These are phyloP conservation scores for Heliothis virescens DNA, from an alignment of 1,140 invertebrate species.

Conservation along the genomic window DNA sequence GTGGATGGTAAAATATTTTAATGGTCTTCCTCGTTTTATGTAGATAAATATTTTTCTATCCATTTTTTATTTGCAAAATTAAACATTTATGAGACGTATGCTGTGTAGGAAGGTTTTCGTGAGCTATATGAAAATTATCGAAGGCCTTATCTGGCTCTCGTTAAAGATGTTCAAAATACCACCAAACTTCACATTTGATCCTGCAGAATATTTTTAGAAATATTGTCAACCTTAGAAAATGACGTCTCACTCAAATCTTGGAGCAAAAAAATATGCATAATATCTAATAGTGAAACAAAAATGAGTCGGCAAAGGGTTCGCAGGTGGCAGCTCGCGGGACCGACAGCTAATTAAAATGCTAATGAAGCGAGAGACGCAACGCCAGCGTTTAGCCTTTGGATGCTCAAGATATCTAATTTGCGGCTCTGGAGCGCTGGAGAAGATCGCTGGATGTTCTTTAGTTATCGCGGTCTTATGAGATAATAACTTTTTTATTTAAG, in stretches of 20 bases:
- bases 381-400: conserved; percentile 40
- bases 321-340: conserved; percentile 55
- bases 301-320: conserved; percentile 50
- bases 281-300: conserved; percentile 56
- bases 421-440: conserved; percentile 1
- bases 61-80: no score
- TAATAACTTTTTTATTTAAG: conserved; percentile 5
- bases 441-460: not conserved
- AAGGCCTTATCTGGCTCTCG: no score
- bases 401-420: conserved; percentile 40
- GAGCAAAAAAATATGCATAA: conserved; percentile 59
- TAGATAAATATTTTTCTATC: no score
- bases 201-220: not conserved
- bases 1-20: conserved; percentile 14
- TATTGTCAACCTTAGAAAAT: not conserved
- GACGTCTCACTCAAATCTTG: not conserved
- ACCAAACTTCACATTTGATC: not conserved
- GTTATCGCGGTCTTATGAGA: not conserved
- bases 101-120: no score
- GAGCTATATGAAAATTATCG: no score
- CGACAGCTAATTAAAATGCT: conserved; percentile 74
- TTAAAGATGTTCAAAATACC: no score
- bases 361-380: conserved; percentile 61
- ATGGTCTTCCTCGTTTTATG: not conserved
- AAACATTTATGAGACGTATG: no score